Evolutionary conservation across 2,797 vertebrate species (phyloP), one percentile per base, ranked within the genome.

Genomic region (Takifugu ocellatus): DNA sequence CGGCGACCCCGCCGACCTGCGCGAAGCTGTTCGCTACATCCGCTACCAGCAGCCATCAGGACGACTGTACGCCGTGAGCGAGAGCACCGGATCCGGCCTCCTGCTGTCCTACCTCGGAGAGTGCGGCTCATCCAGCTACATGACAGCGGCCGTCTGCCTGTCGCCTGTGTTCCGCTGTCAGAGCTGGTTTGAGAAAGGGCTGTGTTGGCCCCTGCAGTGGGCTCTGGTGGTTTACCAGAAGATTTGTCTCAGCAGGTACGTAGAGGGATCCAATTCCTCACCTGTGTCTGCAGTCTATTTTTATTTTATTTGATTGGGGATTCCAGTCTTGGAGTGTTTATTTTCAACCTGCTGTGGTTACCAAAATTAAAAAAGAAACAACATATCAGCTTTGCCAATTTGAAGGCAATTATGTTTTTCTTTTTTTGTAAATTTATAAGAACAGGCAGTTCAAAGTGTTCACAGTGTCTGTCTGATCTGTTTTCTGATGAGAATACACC

Each of bases 41-140:
- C 90, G 92, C 29, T 89, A 91, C 71, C 75, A 91, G 14, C 92
- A 92, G 68, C 93, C 93, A 0, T 85, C 85, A 0, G 87, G 91
- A 5, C 81, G 88, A 25, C 85, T 94, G 50, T 94, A 92, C 10
- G 92, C 91, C 0, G 92, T 89, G 49, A 92, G 91, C 49, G 93
- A 94, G 82, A 90, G 93, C 85, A 93, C 90, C 0, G 93, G 93
- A 3, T 91, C 92, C 0, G 93, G 93, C 45, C 91, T 94, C 1
- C 91, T 94, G 33, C 86, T 94, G 48, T 93, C 93, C 11, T 94
- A 94, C 79, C 85, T 94, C 36, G 93, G 93, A 1, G 93, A 94
- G 75, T 94, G 93, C 6, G 93, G 93, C 7, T 94, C 93, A 0
- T 94, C 93, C 36, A 93, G 93, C 74, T 93, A 93, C 2, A 50